Evolutionary conservation across 2,797 vertebrate species (phyloP), one percentile per base, ranked within the genome.

Genomic region (Astyanax mexicanus): DNA sequence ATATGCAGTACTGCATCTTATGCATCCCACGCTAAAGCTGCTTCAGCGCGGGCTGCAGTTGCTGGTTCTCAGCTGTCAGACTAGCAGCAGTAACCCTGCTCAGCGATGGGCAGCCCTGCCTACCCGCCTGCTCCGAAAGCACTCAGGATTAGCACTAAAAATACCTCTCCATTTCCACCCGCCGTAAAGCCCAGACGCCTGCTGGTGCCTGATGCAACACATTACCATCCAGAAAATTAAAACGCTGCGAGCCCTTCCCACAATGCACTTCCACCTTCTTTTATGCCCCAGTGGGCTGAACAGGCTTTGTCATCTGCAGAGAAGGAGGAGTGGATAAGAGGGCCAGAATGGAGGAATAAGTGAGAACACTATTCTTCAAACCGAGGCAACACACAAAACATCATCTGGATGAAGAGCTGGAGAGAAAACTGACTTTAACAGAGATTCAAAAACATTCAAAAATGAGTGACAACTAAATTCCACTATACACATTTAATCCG

Each of bases 101-200:
- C 29, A 27, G 21, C n/a, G 4, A 42, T 32, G 38, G 29, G 44
- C 25, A 51, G 66, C 38, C 17, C 51, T 19, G 49, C 44, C 45
- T 25, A 45, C 54, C 7, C 52, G 71, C 78, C 15, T 71, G 45
- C 49, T 66, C 37, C 3, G 11, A 67, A 69, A 75, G 47, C 75
- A 75, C 62, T 37, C 32, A 45, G 37, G 72, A 84, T 81, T 72
- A 79, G 52, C 17, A 27, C 79, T 82, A 79, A 82, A 83, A 83
- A 78, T 64, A 81, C 68, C 32, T 72, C 58, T 25, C 68, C 57
- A 73, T 80, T 75, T 80, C 44, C 74, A 73, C 13, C 57, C 0
- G n/a, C 45, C 65, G 57, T n/a, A 40, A 38, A 60, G 29, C 40
- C 15, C 27, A 57, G 61, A 51, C 45, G 38, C 42, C 75, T 57